Conservation (phyloP, 2,113 vertebrate genomes). For the Dinomys branickii region DNA sequence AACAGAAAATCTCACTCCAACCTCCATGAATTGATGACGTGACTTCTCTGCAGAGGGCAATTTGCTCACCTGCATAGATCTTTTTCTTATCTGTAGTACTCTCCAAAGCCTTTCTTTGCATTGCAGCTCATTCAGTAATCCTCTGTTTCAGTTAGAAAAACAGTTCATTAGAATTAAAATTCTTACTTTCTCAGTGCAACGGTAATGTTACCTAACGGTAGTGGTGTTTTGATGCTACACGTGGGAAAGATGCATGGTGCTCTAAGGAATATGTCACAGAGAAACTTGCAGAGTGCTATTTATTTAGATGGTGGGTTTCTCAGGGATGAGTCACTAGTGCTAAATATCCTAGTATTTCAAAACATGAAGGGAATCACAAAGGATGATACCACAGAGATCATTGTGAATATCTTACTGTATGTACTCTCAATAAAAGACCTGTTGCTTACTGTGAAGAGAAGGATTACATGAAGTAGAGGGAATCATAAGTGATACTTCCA, state of each 20-base stretch:
- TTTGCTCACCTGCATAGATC: not conserved
- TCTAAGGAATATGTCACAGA: not conserved
- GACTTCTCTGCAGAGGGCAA: not conserved
- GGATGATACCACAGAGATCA: not conserved
- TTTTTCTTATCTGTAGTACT: constrained; percentile 4
- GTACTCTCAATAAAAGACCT: not conserved
- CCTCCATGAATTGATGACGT: not conserved
- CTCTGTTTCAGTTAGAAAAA: not conserved
- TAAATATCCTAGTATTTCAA: not conserved
- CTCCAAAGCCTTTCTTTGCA: not conserved
- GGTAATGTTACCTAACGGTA: constrained; percentile 12
- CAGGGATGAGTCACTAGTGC: not conserved
- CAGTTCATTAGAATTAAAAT: constrained; percentile 42
- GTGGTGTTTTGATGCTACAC: not conserved
- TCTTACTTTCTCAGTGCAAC: not conserved
- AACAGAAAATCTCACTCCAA: not conserved
- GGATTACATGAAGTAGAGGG: not conserved
- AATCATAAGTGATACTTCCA: not conserved
- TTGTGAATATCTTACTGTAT: not conserved
- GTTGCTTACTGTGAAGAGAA: not conserved
- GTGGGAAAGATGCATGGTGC: not conserved
- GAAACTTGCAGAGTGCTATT: not conserved
- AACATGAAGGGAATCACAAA: not conserved
- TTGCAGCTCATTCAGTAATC: not conserved
- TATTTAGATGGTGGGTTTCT: not conserved